Evolutionary conservation across 2,888 invertebrate species (phyloP).

Genomic region (Tiliacea citrago): DNA sequence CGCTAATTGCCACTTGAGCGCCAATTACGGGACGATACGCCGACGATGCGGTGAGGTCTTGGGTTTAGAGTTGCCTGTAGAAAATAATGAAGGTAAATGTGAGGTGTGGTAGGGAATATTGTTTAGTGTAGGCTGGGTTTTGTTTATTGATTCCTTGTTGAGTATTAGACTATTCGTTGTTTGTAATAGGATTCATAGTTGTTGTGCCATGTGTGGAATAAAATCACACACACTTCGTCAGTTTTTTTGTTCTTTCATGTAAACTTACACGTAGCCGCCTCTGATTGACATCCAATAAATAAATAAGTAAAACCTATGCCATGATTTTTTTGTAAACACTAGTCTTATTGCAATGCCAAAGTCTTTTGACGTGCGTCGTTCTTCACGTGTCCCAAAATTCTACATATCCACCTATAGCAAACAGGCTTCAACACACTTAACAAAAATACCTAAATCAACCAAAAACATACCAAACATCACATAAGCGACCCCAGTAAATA

Average conservation of each 20-base stretch:
- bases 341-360: not conserved
- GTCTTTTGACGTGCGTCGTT: not conserved
- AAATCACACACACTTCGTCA: no score
- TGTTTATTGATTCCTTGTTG: conserved; percentile 24
- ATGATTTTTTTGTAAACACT: not conserved
- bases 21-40: conserved; percentile 85
- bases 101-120: conserved; percentile 51
- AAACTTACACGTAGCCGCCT: not conserved
- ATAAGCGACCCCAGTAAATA: conserved; percentile 46
- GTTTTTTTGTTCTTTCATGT: not conserved
- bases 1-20: conserved; percentile 87
- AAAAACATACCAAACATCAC: conserved; percentile 13
- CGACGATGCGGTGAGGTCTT: conserved; percentile 65
- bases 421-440: not conserved
- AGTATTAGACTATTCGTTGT: not conserved
- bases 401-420: not conserved
- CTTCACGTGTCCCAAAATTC: not conserved
- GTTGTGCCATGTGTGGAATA: not conserved
- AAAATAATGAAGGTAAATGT: conserved; percentile 65
- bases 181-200: not conserved
- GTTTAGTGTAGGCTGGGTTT: conserved; percentile 6
- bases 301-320: not conserved
- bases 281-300: not conserved
- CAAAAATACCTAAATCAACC: conserved; percentile 11
- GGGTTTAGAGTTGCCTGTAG: conserved; percentile 60